Base-by-base conservation (phyloP, 1,140 invertebrate genomes). In the Bombus picipes region DNA sequence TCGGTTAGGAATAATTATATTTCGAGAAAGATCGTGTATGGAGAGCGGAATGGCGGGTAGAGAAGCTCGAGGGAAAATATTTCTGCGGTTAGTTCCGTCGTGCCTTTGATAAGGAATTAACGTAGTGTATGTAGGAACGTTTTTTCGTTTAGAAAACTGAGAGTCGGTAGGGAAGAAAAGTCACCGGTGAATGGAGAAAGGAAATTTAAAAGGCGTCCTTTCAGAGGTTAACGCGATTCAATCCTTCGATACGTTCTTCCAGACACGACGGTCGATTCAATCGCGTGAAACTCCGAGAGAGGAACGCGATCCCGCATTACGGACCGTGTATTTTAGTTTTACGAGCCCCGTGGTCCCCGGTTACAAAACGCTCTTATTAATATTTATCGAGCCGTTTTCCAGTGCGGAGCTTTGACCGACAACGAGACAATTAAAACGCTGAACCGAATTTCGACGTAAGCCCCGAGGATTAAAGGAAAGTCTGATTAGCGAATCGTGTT, bases 401-500 rank as follows among this genome's bases (percentile, higher is more conserved):
- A 22, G 18, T 12, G 34, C 22, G 15, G 22, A 32, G 25, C 59
- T 12, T 15, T 6, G 57, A 41, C 59, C 39, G n/a, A 66, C 59
- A 65, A 41, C 39, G n/a, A 43, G 76, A 78, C 47, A 65, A 65
- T 78, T 78, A 43, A 65, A 78, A 65, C 76, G 59, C 15, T 25
- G 18, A 32, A 43, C 18, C 76, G n/a, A 66, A 41, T 34, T 66
- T 34, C 47, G 3, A 47, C 22, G n/a, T 65, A 82, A 82, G 71
- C 81, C 37, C 9, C 5, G 59, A 34, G 72, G 81, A 75, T 82
- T 82, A 82, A 74, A 59, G 72, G 71, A 34, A 53, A 47, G 81
- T 37, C 81, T 82, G 53, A 82, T 82, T 47, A 82, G 47, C 70
- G 71, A 65, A 75, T 66, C 72, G 53, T 76, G 72, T 76, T 66